A percentile compares a stretch with the other conserved stretches of the same genome.
Conservation (phyloP, 2,797 vertebrate species). For the Oryzias sinensis region DNA sequence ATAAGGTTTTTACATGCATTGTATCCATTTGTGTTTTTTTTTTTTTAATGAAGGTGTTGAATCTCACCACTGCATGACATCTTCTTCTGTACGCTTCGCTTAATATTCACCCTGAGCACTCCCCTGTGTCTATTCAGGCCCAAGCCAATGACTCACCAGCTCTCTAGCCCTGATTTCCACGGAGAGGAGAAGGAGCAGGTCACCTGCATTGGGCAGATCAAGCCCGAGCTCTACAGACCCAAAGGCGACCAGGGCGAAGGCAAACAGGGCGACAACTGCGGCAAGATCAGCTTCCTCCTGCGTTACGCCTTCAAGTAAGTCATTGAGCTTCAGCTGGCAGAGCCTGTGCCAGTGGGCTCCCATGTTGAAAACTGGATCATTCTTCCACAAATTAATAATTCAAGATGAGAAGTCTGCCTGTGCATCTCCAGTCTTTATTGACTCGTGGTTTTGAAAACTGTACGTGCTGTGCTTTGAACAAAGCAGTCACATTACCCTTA, state of each 20-base stretch:
- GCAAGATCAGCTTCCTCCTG: slow-evolving; percentile 90
- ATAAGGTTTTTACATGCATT: too few relatives aligned
- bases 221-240: slow-evolving; percentile 89
- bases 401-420: not conserved
- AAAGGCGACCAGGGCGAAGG: slow-evolving; percentile 79
- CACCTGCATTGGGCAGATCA: slow-evolving; percentile 91
- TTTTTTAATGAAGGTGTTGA: not conserved
- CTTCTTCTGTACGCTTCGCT: slow-evolving; percentile 2
- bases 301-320: slow-evolving; percentile 87
- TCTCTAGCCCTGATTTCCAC: slow-evolving; percentile 85
- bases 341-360: not conserved
- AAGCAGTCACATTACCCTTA: too few relatives aligned
- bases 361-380: not conserved
- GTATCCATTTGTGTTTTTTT: too few relatives aligned
- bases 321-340: not conserved
- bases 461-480: too few relatives aligned
- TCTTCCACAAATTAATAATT: slow-evolving; percentile 4
- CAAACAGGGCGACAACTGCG: slow-evolving; percentile 80
- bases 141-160: slow-evolving; percentile 89
- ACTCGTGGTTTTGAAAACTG: too few relatives aligned
- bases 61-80: slow-evolving; percentile 7
- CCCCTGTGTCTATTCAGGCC: slow-evolving; percentile 70
- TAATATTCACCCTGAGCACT: slow-evolving; percentile 37
- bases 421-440: not conserved
- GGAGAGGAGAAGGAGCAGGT: slow-evolving; percentile 90